Percentiles rank a stretch among this genome's conserved stretches.
These are phyloP conservation scores for Druon quercuslanigerum DNA, from an alignment of 1,140 invertebrate genomes.

Conservation along the genomic window DNA sequence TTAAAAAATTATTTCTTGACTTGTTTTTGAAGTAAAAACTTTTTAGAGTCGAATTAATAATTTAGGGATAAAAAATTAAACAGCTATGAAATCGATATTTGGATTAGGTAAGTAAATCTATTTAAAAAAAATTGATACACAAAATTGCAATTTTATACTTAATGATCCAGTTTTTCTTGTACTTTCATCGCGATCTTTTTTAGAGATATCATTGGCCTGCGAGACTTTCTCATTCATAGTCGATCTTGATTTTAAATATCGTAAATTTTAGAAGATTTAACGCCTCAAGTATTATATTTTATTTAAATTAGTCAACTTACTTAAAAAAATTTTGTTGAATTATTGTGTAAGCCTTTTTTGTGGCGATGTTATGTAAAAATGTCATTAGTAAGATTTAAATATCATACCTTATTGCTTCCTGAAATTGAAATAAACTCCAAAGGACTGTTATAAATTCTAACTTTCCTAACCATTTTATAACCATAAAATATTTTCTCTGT, in stretches of 20 bases:
- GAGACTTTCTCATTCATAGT: slow-evolving; percentile 19
- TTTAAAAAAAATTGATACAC: background rate
- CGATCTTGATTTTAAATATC: slow-evolving; percentile 10
- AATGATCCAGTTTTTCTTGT: slow-evolving; percentile 9
- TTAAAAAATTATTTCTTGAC: too few species aligned
- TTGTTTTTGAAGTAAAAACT: too few species aligned
- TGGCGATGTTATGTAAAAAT: too few species aligned
- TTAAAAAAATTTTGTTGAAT: too few species aligned
- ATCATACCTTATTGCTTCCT: background rate
- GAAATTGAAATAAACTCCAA: slow-evolving; percentile 7
- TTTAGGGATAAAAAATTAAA: too few species aligned
- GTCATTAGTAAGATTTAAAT: too few species aligned
- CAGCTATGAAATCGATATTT: too few species aligned
- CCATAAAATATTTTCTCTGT: background rate
- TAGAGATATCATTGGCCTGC: slow-evolving; percentile 19
- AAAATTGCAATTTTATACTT: slow-evolving; percentile 14
- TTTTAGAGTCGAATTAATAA: too few species aligned
- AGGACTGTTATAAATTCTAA: background rate
- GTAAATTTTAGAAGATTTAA: slow-evolving; percentile 23
- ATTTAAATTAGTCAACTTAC: too few species aligned
- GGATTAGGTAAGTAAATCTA: too few species aligned
- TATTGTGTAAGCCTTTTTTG: too few species aligned
- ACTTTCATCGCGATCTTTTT: slow-evolving; percentile 17
- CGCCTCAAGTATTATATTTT: background rate
- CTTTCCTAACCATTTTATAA: background rate